Evolutionary conservation across 1,140 invertebrate genomes (phyloP).

Genomic region (Euwallacea similis): DNA sequence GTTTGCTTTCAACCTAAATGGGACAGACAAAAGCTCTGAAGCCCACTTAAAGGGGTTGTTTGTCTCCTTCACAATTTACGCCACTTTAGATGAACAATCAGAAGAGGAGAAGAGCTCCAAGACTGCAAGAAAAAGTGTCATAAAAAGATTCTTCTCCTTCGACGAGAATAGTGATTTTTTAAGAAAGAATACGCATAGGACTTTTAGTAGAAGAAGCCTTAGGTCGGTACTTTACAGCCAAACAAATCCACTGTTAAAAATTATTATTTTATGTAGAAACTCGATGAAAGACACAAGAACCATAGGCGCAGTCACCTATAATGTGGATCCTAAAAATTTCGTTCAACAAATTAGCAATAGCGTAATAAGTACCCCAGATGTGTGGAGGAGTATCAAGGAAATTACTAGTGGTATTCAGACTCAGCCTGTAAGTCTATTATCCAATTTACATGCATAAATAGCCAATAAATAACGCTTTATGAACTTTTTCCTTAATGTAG

Average conservation of each 20-base stretch:
- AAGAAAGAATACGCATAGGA: slow-evolving; percentile 26
- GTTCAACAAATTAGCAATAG: slow-evolving; percentile 64
- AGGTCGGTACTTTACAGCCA: slow-evolving; percentile 7
- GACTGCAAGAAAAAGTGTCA: slow-evolving; percentile 41
- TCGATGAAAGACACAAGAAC: slow-evolving; percentile 65
- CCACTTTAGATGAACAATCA: slow-evolving; percentile 62
- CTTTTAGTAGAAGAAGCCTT: slow-evolving; percentile 31
- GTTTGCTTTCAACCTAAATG: slow-evolving; percentile 65
- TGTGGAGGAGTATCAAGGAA: slow-evolving; percentile 72
- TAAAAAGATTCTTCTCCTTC: slow-evolving; percentile 45
- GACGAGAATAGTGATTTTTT: slow-evolving; percentile 36
- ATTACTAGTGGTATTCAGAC: slow-evolving; percentile 65
- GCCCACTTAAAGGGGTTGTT: slow-evolving; percentile 68
- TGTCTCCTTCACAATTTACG: slow-evolving; percentile 73
- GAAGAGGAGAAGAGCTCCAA: slow-evolving; percentile 45
- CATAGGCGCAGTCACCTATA: slow-evolving; percentile 71
- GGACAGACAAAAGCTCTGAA: slow-evolving; percentile 52
- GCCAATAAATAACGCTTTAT: not conserved
- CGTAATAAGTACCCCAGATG: slow-evolving; percentile 69
- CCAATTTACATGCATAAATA: slow-evolving; percentile 1
- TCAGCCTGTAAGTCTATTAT: slow-evolving; percentile 57
- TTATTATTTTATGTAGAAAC: slow-evolving; percentile 52
- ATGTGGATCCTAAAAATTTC: slow-evolving; percentile 70
- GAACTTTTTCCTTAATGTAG: slow-evolving; percentile 53
- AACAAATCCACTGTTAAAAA: slow-evolving; percentile 47